These are phyloP conservation scores for Mamestra configurata DNA, from an alignment of 1,140 invertebrate species.

Conservation along the genomic window DNA sequence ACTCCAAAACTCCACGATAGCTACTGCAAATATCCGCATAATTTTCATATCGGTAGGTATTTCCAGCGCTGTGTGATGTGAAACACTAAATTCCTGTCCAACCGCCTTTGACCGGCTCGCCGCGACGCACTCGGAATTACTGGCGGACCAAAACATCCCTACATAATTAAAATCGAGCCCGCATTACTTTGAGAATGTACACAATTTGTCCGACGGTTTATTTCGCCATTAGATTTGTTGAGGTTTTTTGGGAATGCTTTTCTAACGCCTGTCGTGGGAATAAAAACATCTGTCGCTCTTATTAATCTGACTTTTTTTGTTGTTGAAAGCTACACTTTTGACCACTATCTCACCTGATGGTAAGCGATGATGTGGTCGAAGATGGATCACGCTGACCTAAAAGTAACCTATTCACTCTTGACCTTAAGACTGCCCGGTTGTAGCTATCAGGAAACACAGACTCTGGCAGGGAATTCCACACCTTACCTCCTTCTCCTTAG, in stretches of 20 bases:
- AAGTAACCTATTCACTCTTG: too few relatives aligned
- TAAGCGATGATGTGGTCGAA: too few relatives aligned
- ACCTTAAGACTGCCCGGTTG: too few relatives aligned
- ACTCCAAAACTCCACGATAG: too few relatives aligned
- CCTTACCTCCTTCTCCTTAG: too few relatives aligned
- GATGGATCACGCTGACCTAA: too few relatives aligned
- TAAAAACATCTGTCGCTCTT: too few relatives aligned
- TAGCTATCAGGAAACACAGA: too few relatives aligned
- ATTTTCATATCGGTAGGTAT: background rate
- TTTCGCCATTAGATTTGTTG: background rate
- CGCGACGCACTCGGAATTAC: background rate
- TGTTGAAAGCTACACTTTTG: too few relatives aligned
- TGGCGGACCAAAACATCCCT: background rate
- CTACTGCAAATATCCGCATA: background rate
- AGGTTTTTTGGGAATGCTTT: background rate
- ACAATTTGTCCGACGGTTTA: background rate
- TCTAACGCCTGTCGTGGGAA: background rate
- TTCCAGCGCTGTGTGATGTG: background rate
- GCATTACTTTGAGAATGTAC: conserved; percentile 1
- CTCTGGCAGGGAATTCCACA: too few relatives aligned
- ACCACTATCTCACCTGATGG: too few relatives aligned
- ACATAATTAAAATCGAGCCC: conserved; percentile 3
- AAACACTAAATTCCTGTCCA: conserved; percentile 14
- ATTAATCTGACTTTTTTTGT: too few relatives aligned
- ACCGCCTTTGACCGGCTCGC: conserved; percentile 9